Base-by-base conservation (phyloP, 1,140 invertebrate species). In the Stegodyphus dumicola region DNA sequence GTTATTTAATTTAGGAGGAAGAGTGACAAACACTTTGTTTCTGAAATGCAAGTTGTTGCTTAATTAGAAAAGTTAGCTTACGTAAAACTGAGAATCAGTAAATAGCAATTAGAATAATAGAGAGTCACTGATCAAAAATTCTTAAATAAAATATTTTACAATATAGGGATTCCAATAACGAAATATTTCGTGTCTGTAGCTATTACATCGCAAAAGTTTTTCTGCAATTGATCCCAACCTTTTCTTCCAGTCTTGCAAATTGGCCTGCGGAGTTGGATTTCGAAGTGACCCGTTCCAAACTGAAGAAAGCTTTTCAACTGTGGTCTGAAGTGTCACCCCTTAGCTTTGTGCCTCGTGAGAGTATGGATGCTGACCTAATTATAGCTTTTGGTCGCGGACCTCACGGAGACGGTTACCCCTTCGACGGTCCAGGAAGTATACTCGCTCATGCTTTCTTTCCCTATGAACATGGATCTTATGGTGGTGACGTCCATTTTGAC, bases 401-500 rank as follows among this genome's bases (percentile, higher is more conserved):
- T 90, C 96, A 98, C 90, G 94, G 94, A 64, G 96, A 97, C 90
- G 95, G 89, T 5, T 90, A 91, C 74, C 88, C 90, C 7, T 92
- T 92, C 81, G 91, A 92, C 87, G 89, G 89, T 5, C 85, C 70
- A 87, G 89, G 88, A 64, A 86, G 87, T 9, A 97, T 96, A 84
- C 91, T 97, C 67, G 96, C 96, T 0, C 96, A 98, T 87, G 96
- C 96, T 64, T 98, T 97, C 90, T 98, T 98, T 91, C 96, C 96
- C 0, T 87, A 87, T 10, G 84, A 87, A 33, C 86, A 87, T 17
- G 86, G 79, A 33, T 95, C 97, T 1, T 97, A 96, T 89, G 96
- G 96, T n/a, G 96, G 96, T 64, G 96, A 98, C 90, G 95, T 96
- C 11, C 97, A 98, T 91, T 98, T 98, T 89, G 97, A 98, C 85